Evolutionary conservation across 2,113 vertebrate species (phyloP).

Genomic region (Diadophis punctatus): DNA sequence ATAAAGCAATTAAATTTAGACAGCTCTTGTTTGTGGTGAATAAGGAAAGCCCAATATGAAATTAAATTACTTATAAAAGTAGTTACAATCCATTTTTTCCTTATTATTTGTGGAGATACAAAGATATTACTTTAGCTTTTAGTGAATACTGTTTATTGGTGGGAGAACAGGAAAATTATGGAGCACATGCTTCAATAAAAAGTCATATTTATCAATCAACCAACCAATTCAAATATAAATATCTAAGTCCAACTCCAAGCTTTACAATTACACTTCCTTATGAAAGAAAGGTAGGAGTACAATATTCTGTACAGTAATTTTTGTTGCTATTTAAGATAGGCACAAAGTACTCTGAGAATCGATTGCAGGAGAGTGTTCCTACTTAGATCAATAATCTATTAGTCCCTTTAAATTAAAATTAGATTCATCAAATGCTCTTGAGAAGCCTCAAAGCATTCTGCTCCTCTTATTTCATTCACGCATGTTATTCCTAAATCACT

Average conservation of each 20-base stretch:
- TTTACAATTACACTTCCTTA: constrained; percentile 28
- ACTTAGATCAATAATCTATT: constrained; percentile 77
- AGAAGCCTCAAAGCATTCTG: constrained; percentile 59
- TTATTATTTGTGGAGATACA: background rate
- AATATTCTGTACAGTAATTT: constrained; percentile 42
- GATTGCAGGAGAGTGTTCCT: constrained; percentile 56
- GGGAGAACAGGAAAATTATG: background rate
- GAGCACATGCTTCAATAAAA: background rate
- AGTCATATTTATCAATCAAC: background rate
- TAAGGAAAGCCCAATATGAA: background rate
- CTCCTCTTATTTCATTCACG: constrained; percentile 47
- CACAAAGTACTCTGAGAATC: constrained; percentile 47
- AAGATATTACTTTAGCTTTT: background rate
- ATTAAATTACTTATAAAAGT: constrained; percentile 1
- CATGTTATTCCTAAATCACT: constrained; percentile 49
- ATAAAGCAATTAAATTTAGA: background rate
- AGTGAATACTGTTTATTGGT: background rate
- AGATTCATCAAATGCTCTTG: constrained; percentile 70
- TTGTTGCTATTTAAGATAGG: constrained; percentile 60
- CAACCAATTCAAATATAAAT: background rate
- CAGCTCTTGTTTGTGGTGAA: background rate
- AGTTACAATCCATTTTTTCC: background rate
- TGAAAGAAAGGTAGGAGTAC: background rate
- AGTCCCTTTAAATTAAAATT: constrained; percentile 73
- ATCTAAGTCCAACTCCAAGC: constrained; percentile 5